phyloP scores from a whole-genome alignment of 2,113 vertebrate species.

The Gila orcuttii region DNA sequence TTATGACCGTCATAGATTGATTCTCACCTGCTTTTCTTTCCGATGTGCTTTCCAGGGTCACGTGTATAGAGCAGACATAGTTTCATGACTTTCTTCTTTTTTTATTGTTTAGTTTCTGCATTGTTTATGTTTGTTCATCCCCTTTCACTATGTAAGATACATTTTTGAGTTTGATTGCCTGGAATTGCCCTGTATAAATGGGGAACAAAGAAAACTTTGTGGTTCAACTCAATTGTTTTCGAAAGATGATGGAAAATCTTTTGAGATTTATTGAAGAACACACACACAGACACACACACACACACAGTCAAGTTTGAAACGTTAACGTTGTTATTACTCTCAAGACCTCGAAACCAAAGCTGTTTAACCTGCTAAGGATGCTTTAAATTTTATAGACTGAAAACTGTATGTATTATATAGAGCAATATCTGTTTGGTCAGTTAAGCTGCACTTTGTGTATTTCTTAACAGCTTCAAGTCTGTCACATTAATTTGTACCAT shows the following conservation, averaged over 20 bases:
- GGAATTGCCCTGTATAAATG: conserved; percentile 59
- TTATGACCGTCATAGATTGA: conserved; percentile 71
- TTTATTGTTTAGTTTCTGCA: conserved; percentile 55
- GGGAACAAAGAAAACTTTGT: conserved; percentile 61
- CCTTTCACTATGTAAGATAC: conserved; percentile 57
- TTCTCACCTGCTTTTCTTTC: conserved; percentile 75
- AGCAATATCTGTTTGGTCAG: conserved; percentile 99
- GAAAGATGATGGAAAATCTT: conserved; percentile 44
- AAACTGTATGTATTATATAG: conserved; percentile 96
- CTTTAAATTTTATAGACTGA: conserved; percentile 86
- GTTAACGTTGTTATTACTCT: conserved; percentile 80
- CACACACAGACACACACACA: conserved; percentile 33
- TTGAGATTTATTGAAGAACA: conserved; percentile 23
- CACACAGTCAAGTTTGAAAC: conserved; percentile 71
- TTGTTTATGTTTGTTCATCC: conserved; percentile 40
- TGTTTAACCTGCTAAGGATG: conserved; percentile 94
- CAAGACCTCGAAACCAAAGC: conserved; percentile 98
- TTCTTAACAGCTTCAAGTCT: conserved; percentile 96
- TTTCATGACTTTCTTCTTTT: conserved; percentile 50
- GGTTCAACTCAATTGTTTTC: conserved; percentile 64
- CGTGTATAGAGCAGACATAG: conserved; percentile 72
- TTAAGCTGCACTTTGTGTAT: conserved; percentile 99
- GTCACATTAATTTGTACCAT: conserved; percentile 99
- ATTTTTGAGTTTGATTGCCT: conserved; percentile 63
- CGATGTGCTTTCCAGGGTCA: conserved; percentile 85